A percentile compares a stretch with the other conserved stretches of the same genome.
phyloP scores from a whole-genome alignment of 35 echinoderm and acorn worm genomes.

The Holothuria glaberrima region DNA sequence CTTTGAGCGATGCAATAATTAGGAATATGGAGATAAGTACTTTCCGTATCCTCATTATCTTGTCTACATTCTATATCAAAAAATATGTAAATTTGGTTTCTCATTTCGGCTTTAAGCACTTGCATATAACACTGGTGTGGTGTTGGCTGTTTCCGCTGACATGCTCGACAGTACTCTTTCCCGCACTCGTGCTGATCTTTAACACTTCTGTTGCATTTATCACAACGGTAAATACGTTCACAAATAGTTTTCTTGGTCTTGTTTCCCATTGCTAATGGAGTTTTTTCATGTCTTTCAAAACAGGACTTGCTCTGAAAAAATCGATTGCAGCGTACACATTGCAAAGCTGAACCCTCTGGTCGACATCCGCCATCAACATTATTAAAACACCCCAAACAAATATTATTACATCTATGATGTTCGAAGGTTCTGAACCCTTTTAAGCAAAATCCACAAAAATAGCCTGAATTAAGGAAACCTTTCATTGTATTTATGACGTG shows the following conservation, averaged over 20 bases:
- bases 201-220: not conserved
- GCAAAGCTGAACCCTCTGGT: not conserved
- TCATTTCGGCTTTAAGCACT: not conserved
- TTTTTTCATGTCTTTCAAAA: not conserved
- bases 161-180: conserved; percentile 8
- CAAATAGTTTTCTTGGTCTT: conserved; percentile 13
- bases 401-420: conserved; percentile 31
- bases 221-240: not conserved
- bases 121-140: conserved; percentile 28
- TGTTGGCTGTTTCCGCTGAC: not conserved
- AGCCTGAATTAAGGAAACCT: not conserved
- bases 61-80: conserved; percentile 81
- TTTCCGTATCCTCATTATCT: not conserved
- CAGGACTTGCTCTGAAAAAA: conserved; percentile 21
- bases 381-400: conserved; percentile 14
- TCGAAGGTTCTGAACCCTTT: conserved; percentile 15
- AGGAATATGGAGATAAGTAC: conserved; percentile 27
- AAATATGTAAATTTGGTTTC: conserved; percentile 63
- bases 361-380: not conserved
- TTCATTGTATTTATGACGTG: conserved; percentile 43
- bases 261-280: not conserved
- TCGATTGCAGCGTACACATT: not conserved
- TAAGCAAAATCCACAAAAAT: conserved; percentile 41
- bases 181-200: conserved; percentile 54
- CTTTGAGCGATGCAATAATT: conserved; percentile 67